Evolutionary conservation across 2,888 invertebrate species (phyloP), one percentile per base, ranked within the genome.

Genomic region (Poecilobothrus nobilitatus): DNA sequence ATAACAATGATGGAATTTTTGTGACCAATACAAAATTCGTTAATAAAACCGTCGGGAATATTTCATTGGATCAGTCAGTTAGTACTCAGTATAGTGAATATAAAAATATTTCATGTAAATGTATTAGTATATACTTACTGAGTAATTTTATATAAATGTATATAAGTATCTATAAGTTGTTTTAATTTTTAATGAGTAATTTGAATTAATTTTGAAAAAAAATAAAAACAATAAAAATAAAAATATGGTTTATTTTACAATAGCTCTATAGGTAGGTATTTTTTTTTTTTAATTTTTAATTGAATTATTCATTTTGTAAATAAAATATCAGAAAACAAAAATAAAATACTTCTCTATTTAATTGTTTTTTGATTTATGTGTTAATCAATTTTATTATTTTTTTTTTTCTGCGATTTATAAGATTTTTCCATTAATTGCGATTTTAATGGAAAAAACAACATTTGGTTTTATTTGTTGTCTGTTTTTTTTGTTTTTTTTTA

Each of bases 11-110:
- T 37, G 37, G 37, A 10, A 37, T 37, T 37, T 37, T 53, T 53
- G 53, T 53, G 18, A 53, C 53, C 53, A 53, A 53, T 53, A 53
- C 53, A 53, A 53, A 53, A 53, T 53, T 53, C 53, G 53, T 53
- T 53, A 53, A 18, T 53, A 12, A 12, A 53, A 53, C 53, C 53
- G 53, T 53, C 53, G 53, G 53, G 7, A 53, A 53, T 53, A 18
- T 53, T 53, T 53, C 53, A 53, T 53, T 53, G 53, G 53, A 53
- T 53, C 18, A 44, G 12, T 15, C 12, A 3, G 53, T 53, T 12
- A 53, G 7, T 41, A 41, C n/a, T n/a, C n/a, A n/a, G n/a, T n/a
- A n/a, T n/a, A n/a, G n/a, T n/a, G n/a, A n/a, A 41, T 41, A 41
- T 8, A 41, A 12, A 41, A 9, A 41, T 15, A 41, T 41, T 41